Evolutionary conservation across 1,140 invertebrate genomes (phyloP), one percentile per base, ranked within the genome.

Genomic region (Nasonia vitripennis): DNA sequence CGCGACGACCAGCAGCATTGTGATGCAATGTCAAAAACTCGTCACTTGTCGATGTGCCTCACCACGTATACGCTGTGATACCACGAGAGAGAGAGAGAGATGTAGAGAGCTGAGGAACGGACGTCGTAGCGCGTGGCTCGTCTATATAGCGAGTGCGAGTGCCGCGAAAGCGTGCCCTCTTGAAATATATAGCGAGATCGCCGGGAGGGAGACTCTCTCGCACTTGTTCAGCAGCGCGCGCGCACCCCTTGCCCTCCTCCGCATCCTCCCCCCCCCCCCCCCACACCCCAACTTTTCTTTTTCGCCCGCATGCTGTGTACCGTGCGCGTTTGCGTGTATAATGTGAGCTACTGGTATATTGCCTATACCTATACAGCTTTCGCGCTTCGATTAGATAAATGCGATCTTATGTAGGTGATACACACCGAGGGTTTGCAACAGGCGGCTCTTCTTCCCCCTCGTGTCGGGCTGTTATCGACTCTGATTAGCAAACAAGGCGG

Each of bases 181-280:
- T 85, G 78, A 85, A 91, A 89, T 91, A 91, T 91, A 91, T 91
- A 91, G 86, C 87, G 62, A 55, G 75, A 68, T 82, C 78, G 85
- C 67, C 51, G 87, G 73, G 37, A 83, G 79, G 48, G 37, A 78
- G 73, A 67, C 20, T 68, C 31, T 23, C 62, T 55, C 78, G n/a
- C 62, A n/a, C 67, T 20, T 31, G 79, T 55, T n/a, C 41, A 45
- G 41, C 41, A 23, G 48, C 75, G 45, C 75, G 77, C 83, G 48
- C 67, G 62, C 51, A 78, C 23, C 41, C 68, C 70, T 67, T 23
- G 27, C 20, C 6, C 37, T 48, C 68, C 68, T 34, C 34, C n/a
- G 10, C 31, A 67, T 23, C 37, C 31, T 14, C 17, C n/a, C 23
- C 17, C 27, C 74, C 70, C 34, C 41, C 27, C 27, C n/a, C n/a